Base-by-base conservation (phyloP, 2,797 vertebrate genomes). In the Neoniphon sammara region DNA sequence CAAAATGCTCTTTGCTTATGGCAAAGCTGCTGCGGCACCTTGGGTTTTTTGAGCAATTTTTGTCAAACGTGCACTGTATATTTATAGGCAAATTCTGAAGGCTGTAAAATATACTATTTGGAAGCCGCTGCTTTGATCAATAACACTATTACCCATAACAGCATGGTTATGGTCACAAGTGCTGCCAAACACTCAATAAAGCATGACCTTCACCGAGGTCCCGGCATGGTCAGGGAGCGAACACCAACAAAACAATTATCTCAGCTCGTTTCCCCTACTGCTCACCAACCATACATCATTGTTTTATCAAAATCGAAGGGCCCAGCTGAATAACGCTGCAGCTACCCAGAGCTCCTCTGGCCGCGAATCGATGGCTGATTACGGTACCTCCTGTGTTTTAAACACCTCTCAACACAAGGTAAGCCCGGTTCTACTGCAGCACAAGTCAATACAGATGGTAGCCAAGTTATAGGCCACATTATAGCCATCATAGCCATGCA, bases 261-360 rank as follows among this genome's bases (percentile, higher is more conserved):
- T 63, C 53, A 31, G 58, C 74, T 76, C 55, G 54, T 86, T 88
- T 83, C 81, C 80, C 46, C 66, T 5, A 34, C 59, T 5, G 61
- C 59, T 36, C 42, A 9, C 34, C 75, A 34, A 1, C 80, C 70
- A 73, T 79, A 67, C 78, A 81, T 88, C 88, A 87, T 77, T 81
- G 85, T 90, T 93, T 87, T 83, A 91, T 86, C 81, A 84, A 88
- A 90, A 88, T 81, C 17, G 64, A 85, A 89, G 63, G 63, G 47
- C 64, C 34, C 18, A 61, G 71, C 18, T 44, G 72, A 70, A 67
- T 50, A 73, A 81, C 59, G 58, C 66, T 8, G 25, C 39, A 31
- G 53, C 58, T 44, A 49, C 60, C 27, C 4, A 50, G 39, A 74
- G 56, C 70, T 81, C 31, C 70, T 60, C 55, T 46, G 53, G 69